Base-by-base conservation (phyloP, 2,888 invertebrate genomes). In the Caenorhabditis plicata region DNA sequence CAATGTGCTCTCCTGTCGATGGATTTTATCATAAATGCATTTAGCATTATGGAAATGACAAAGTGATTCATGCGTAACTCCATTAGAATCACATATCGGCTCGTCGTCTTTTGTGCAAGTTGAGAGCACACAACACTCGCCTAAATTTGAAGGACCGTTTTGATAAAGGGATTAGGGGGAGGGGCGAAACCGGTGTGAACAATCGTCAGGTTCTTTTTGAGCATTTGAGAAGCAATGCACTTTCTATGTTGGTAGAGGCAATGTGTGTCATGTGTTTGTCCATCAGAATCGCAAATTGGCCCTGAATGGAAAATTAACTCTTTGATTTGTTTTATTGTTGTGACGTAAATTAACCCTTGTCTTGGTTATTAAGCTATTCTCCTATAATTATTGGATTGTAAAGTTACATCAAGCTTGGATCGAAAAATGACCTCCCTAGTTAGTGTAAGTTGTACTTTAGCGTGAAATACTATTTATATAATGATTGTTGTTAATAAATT, bases 21-120 rank as follows among this genome's bases (percentile, higher is more conserved):
- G 73, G 7, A 73, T 64, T 36, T 73, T 73, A 42, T 75, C 74
- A 50, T 67, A 63, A n/a, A 72, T 68, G 38, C 75, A 75, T 33
- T 73, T 73, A 0, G 73, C 69, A 49, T 75, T 75, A 40, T 72
- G 58, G 32, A 75, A 75, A 40, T 75, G 73, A 40, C 75, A 75
- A 5, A 72, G n/a, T 3, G 63, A 63, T 31, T 60, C 57, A 36
- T 73, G 73, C 13, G 72, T 69, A 19, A 61, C 64, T 22, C 75
- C 73, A 40, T 41, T 45, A 4, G 55, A 62, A 45, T 75, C 75
- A 47, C 75, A 75, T 3, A 75, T 72, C 5, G 71, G 72, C 35
- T 68, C 49, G 2, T 47, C 63, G 17, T 45, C 62, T 51, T 71
- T 65, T 3, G 52, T 52, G 38, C 75, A 75, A 7, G 64, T 38